Conservation (phyloP, 2,797 vertebrate species). For the Meriones psammophilus region DNA sequence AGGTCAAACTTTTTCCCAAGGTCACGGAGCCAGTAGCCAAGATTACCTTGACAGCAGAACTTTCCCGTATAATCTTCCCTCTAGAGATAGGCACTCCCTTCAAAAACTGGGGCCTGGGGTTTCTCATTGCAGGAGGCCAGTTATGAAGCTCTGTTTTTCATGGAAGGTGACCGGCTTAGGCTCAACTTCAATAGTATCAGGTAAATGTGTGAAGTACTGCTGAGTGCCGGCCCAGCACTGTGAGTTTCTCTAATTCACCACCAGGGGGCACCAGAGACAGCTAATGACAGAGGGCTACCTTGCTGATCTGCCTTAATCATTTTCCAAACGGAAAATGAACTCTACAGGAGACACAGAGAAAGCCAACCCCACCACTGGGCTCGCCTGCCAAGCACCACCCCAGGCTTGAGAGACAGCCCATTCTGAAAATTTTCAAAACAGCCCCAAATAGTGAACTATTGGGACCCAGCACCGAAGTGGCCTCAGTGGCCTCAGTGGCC, state of each 20-base stretch:
- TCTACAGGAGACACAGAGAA: not conserved
- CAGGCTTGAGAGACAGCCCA: accelerated
- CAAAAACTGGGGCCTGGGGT: not conserved
- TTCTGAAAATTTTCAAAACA: not conserved
- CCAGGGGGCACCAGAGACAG: not conserved
- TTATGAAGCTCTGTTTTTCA: constrained; percentile 69
- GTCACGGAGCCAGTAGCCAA: constrained; percentile 20
- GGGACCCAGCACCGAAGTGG: not conserved
- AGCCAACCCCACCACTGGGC: not conserved
- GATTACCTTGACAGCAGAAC: not conserved
- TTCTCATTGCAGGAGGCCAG: constrained; percentile 78
- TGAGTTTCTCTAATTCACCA: not conserved
- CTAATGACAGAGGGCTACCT: not conserved
- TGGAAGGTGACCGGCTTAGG: not conserved
- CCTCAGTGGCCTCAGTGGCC: not conserved
- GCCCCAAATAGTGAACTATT: not conserved
- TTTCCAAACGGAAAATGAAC: not conserved
- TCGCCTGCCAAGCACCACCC: not conserved
- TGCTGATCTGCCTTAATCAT: not conserved
- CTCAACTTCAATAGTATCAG: constrained; percentile 72
- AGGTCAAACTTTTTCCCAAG: not conserved
- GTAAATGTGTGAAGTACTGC: constrained; percentile 61
- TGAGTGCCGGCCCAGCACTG: accelerated
- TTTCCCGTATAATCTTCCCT: not conserved
- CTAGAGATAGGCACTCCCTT: not conserved